Evolutionary conservation across 2,113 vertebrate genomes (phyloP), one percentile per base, ranked within the genome.

Genomic region (Microcebus jonahi): DNA sequence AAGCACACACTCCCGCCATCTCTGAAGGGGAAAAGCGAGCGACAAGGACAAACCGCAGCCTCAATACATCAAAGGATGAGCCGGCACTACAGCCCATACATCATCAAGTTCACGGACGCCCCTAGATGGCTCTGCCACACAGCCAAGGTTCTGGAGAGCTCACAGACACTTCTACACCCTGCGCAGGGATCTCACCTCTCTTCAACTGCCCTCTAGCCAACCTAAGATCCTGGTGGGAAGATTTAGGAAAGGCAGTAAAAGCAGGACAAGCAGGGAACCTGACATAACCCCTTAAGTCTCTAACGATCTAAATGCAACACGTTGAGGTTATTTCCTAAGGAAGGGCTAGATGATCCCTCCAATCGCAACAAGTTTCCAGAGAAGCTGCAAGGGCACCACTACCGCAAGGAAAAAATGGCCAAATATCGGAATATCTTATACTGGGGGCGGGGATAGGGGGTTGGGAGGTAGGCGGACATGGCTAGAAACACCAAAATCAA

Each of bases 181-280:
- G 18, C 3, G 5, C 36, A 88, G 39, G 2, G 15, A 79, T 15
- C 71, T 76, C 90, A 50, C n/a, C 29, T 65, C 67, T 95, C 79
- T 92, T 29, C 70, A 57, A 75, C 23, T 29, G 87, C 88, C 70
- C 89, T 90, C 53, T 45, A 55, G 39, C 36, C 90, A 14, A 0
- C 61, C 73, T 36, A 68, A 42, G 79, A 80, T 94, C 84, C 76
- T 42, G 57, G 65, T 80, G 86, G 82, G 70, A 82, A 97, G 96
- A 96, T 96, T 97, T 94, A 92, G 59, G 96, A 95, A 96, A 97
- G 88, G 90, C 89, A 93, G 70, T 3, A 81, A 97, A 96, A 97
- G 81, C 82, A 15, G 70, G 83, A 61, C 76, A 61, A 34, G 53
- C 59, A 48, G 94, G 55, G 90, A 97, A 92, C 42, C 39, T 34